Evolutionary conservation across 2,113 vertebrate species (phyloP), one percentile per base, ranked within the genome.

Genomic region (Halcyon senegalensis): DNA sequence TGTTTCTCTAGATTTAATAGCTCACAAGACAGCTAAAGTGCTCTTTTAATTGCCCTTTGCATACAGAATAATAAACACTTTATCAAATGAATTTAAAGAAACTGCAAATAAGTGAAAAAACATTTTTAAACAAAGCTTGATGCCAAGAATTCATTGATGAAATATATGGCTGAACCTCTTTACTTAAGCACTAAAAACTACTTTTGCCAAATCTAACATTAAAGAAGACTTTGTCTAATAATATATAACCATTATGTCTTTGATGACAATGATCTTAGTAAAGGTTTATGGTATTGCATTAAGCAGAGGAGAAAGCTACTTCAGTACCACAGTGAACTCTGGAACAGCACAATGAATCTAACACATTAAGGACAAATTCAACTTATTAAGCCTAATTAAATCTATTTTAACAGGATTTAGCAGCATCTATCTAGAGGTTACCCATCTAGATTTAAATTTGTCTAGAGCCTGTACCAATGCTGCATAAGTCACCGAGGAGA

Each of bases 311-410:
- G 55, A 60, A 69, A 91, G 24, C 64, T 50, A 5, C 50, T 92
- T 81, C 77, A 44, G 35, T 16, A 50, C 24, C 37, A 33, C 23
- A 6, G 75, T 28, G 59, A 86, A 70, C 55, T 77, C 72, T 37
- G 41, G 44, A 80, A 74, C 30, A 55, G 25, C 67, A 43, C 31
- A 87, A 69, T 28, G 76, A 86, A 43, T 50, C 55, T 60, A 74
- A 56, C 51, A 63, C 16, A 35, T 74, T 93, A 81, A 55, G 70
- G 67, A 73, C 59, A 93, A 90, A 82, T 58, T 82, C 81, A 73
- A 28, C 50, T 95, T 93, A 87, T 87, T 84, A 96, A 87, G 63
- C 21, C 44, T 84, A 69, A 94, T 95, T 91, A 89, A 91, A 78
- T 87, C 37, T 67, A 21, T 92, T 93, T 80, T 67, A 70, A 74